Base-by-base conservation (phyloP, 2,797 vertebrate genomes). In the Eremophila alpestris region DNA sequence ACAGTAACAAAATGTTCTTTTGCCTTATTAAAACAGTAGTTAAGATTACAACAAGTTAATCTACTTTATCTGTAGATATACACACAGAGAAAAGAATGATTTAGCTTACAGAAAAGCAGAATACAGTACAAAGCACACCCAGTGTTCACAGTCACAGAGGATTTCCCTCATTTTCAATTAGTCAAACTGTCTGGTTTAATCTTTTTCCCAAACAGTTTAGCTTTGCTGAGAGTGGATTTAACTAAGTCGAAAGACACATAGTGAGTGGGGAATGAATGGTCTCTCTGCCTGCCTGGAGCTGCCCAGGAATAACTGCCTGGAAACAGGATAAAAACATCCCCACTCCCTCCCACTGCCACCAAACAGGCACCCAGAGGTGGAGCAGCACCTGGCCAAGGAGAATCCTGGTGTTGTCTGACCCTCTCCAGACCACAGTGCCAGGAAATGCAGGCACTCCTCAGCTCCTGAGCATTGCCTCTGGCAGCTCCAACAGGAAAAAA, bases 141-240 rank as follows among this genome's bases (percentile, higher is more conserved):
- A 59, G 26, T 4, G 49, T 40, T 84, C 91, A 88, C 89, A 97
- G 83, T 83, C 77, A 38, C 83, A 70, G 83, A 86, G 64, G 64
- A 84, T 81, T 88, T 83, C 92, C 91, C 86, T 96, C 90, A 65
- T 76, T 97, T 95, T 94, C 96, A 92, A 80, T 96, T 96, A 95
- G 84, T 89, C 83, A 94, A 34, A 51, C 78, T 82, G 74, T 90
- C 92, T 54, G 45, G 13, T 93, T 94, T 94, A 89, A 95, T 96
- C 91, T 97, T 92, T 67, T 93, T 55, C 89, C 79, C 81, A 94
- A 94, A 94, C 91, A 85, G 80, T 91, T 97, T 64, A 87, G 74
- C 88, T 83, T 77, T 95, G 92, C 87, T 87, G 74, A 89, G 94
- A 91, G 93, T 95, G 80, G 93, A 94, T 89, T 94, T 93, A 89